Conservation (phyloP, 2,888 invertebrate species). For the Sclerodermus sp. region DNA sequence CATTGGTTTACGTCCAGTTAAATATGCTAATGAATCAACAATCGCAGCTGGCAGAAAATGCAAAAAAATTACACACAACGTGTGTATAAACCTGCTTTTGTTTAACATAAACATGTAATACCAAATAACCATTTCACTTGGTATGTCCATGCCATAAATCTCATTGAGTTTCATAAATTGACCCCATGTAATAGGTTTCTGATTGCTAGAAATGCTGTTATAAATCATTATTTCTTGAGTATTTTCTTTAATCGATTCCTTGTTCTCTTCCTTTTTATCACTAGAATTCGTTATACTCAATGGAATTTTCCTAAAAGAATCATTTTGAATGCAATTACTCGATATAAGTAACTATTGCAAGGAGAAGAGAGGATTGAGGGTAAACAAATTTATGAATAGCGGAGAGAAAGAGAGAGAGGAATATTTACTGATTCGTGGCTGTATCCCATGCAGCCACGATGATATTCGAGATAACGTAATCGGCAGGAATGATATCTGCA, state of each 20-base stretch:
- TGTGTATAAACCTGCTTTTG: constrained; percentile 60
- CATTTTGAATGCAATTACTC: too few species aligned
- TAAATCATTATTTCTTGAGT: constrained; percentile 68
- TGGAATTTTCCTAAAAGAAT: not conserved
- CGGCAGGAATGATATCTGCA: constrained; percentile 72
- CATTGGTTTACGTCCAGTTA: constrained; percentile 66
- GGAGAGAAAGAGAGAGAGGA: too few species aligned
- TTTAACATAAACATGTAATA: constrained; percentile 65
- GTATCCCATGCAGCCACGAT: constrained; percentile 64
- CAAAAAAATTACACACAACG: constrained; percentile 61
- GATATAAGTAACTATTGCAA: not conserved
- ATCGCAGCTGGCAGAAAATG: constrained; percentile 66
- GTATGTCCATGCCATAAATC: constrained; percentile 60
- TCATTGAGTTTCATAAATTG: constrained; percentile 63
- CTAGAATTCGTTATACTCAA: not conserved
- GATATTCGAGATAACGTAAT: constrained; percentile 66
- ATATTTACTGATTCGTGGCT: constrained; percentile 36
- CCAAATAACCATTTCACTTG: constrained; percentile 67
- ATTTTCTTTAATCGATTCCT: not conserved
- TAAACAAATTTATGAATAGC: constrained; percentile 5
- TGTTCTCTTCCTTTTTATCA: not conserved
- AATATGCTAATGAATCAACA: constrained; percentile 59
- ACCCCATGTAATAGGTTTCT: constrained; percentile 81
- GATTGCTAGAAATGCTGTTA: constrained; percentile 82
- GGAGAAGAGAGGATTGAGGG: not conserved